Conservation (phyloP, 2,888 invertebrate genomes). For the Synanthedon formicaeformis region DNA sequence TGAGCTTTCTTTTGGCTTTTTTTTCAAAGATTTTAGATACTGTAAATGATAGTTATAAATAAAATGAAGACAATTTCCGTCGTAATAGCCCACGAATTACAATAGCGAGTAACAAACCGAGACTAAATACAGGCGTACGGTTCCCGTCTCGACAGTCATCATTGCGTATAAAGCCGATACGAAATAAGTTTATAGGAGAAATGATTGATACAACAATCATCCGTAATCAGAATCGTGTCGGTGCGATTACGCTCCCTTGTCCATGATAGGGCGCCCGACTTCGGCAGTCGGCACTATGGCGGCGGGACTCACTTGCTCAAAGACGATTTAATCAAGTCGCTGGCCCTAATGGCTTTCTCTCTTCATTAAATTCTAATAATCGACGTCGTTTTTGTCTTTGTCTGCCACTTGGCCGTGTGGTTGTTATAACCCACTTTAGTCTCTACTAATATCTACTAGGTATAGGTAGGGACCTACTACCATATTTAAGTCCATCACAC, state of each 20-base stretch:
- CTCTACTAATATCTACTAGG: too few relatives aligned
- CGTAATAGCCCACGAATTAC: conserved; percentile 58
- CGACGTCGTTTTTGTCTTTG: conserved; percentile 50
- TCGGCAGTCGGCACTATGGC: background rate
- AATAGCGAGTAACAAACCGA: conserved; percentile 61
- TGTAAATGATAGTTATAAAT: too few relatives aligned
- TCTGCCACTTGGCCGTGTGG: conserved; percentile 31
- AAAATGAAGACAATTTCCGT: conserved; percentile 22
- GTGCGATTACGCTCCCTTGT: conserved; percentile 51
- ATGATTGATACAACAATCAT: conserved; percentile 69
- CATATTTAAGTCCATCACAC: too few relatives aligned
- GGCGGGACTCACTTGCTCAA: conserved; percentile 40
- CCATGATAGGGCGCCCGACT: conserved; percentile 37
- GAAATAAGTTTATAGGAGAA: conserved; percentile 68
- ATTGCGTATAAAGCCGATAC: conserved; percentile 49
- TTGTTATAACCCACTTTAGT: too few relatives aligned
- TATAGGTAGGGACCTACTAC: too few relatives aligned
- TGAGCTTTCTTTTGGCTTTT: too few relatives aligned
- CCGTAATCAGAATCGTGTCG: conserved; percentile 65
- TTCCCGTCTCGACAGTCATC: conserved; percentile 48
- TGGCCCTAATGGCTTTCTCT: conserved; percentile 57
- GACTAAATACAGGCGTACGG: conserved; percentile 62
- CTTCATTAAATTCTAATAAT: conserved; percentile 66
- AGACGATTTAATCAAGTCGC: conserved; percentile 61
- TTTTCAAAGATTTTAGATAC: too few relatives aligned